Percentiles rank a stretch among this genome's conserved stretches.
Evolutionary conservation across 1,140 invertebrate species (phyloP).

Genomic region (Zophobas atratus): DNA sequence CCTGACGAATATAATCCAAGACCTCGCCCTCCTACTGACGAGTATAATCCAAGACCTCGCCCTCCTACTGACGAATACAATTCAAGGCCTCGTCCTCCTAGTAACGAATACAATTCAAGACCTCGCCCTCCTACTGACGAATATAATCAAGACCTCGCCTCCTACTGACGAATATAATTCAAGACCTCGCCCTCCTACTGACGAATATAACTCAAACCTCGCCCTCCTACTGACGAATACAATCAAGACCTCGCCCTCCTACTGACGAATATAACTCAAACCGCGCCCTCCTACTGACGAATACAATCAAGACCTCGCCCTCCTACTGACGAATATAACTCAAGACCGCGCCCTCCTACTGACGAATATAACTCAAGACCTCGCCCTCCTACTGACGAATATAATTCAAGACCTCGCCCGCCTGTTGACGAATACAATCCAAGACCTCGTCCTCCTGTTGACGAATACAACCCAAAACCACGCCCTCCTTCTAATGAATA

Average conservation of each 20-base stretch:
- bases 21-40: neutral
- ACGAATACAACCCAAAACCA: neutral
- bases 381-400: constrained; percentile 5
- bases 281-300: neutral
- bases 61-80: neutral
- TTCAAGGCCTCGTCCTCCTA: neutral
- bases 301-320: neutral
- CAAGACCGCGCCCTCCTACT: neutral
- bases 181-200: constrained; percentile 4
- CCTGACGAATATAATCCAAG: neutral
- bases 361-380: constrained; percentile 2
- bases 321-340: neutral
- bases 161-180: neutral
- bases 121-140: constrained; percentile 1
- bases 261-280: neutral
- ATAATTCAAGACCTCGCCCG: neutral
- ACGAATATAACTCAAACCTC: neutral
- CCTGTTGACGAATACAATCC: neutral
- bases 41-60: neutral
- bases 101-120: neutral
- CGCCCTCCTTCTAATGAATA: neutral
- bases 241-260: neutral
- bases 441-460: constrained; percentile 3
- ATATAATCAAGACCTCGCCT: neutral
- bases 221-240: neutral